Percentiles rank a stretch among this genome's conserved stretches.
Evolutionary conservation across 2,888 invertebrate genomes (phyloP).

Genomic region (Microplitis manilae): DNA sequence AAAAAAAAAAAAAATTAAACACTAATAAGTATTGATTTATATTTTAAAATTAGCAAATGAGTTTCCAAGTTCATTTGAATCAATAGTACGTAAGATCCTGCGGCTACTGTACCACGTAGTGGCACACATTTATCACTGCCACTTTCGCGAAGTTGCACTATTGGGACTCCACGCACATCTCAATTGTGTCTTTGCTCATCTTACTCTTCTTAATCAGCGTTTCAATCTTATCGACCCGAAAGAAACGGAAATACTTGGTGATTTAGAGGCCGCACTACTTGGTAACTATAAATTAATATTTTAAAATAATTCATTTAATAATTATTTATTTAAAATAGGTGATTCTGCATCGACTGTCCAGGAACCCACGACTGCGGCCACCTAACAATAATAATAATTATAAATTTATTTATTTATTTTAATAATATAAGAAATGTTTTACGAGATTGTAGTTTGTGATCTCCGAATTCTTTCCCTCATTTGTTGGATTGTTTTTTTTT

Average conservation of each 20-base stretch:
- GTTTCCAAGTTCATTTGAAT: constrained; percentile 95
- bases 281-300: constrained; percentile 1
- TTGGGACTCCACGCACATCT: constrained; percentile 96
- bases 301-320: not conserved
- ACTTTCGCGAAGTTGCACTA: constrained; percentile 95
- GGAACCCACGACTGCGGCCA: constrained; percentile 64
- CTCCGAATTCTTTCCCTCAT: constrained; percentile 26
- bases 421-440: constrained; percentile 61
- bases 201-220: constrained; percentile 87
- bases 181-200: constrained; percentile 97
- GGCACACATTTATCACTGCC: constrained; percentile 98
- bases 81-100: constrained; percentile 95
- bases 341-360: constrained; percentile 68
- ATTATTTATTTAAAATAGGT: constrained; percentile 54
- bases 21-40: not conserved
- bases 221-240: constrained; percentile 95
- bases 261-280: constrained; percentile 87
- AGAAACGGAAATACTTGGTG: constrained; percentile 95
- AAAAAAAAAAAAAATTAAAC: too few species aligned
- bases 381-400: constrained; percentile 45
- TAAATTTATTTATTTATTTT: constrained; percentile 62
- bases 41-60: constrained; percentile 80
- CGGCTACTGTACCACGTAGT: constrained; percentile 97
- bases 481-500: not conserved
- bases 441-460: constrained; percentile 1